phyloP scores from a whole-genome alignment of 2,797 vertebrate genomes.

The Rhinella marina region DNA sequence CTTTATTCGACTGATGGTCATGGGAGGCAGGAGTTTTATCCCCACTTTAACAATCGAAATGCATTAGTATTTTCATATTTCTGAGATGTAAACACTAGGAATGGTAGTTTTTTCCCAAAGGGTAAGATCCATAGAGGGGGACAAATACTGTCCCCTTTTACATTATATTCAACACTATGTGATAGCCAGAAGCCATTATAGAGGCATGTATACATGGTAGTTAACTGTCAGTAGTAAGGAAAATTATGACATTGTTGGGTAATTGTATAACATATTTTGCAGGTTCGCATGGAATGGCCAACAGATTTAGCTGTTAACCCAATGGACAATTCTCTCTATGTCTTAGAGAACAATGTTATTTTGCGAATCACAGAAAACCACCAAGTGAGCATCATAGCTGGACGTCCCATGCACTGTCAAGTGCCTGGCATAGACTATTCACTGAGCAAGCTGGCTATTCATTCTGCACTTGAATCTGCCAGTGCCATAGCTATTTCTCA shows the following conservation, averaged over 20 bases:
- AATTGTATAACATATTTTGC: conserved; percentile 58
- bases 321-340: conserved; percentile 98
- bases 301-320: conserved; percentile 98
- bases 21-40: no score
- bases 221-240: neutral
- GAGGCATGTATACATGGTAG: neutral
- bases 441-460: conserved; percentile 96
- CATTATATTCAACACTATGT: neutral
- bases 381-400: conserved; percentile 98
- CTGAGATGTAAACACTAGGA: neutral
- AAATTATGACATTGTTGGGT: neutral
- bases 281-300: conserved; percentile 99
- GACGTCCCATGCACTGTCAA: conserved; percentile 98
- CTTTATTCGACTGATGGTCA: no score
- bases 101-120: neutral
- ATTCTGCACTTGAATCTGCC: conserved; percentile 94
- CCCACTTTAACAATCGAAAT: no score
- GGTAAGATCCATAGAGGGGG: neutral
- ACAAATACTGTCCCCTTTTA: neutral
- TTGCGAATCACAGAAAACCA: conserved; percentile 98
- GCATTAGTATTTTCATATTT: no score
- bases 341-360: conserved; percentile 98
- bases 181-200: neutral
- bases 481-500: conserved; percentile 96
- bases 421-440: conserved; percentile 98